Conservation (phyloP, 2,113 vertebrate species). For the Aegithalos caudatus region DNA sequence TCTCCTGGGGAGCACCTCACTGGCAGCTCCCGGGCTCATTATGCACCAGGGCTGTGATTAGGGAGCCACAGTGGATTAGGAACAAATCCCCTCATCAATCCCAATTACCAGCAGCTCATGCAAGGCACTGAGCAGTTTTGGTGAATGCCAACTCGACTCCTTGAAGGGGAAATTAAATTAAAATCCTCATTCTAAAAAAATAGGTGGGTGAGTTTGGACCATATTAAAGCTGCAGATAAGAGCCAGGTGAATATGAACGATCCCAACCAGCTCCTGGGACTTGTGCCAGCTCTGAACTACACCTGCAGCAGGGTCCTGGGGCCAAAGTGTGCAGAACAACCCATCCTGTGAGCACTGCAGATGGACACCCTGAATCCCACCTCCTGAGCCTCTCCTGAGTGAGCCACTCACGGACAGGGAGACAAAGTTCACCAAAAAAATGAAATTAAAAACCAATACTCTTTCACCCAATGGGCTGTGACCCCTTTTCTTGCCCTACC, state of each 20-base stretch:
- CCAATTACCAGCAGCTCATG: not conserved
- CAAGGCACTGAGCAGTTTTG: not conserved
- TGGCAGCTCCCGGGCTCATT: not conserved
- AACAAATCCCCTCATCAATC: not conserved
- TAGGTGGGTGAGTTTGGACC: rapidly evolving
- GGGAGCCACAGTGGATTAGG: not conserved
- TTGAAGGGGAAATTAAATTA: not conserved
- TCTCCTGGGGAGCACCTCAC: not conserved
- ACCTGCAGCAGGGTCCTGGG: not conserved
- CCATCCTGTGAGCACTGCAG: rapidly evolving
- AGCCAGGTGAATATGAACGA: not conserved
- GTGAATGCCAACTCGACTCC: not conserved
- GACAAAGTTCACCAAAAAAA: not conserved
- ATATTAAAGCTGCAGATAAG: rapidly evolving
- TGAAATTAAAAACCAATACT: not conserved
- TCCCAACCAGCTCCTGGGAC: not conserved
- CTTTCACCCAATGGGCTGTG: not conserved
- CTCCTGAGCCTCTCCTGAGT: not conserved
- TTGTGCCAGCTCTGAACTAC: not conserved
- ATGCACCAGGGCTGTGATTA: not conserved
- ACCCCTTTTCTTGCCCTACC: too few species aligned
- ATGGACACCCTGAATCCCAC: not conserved
- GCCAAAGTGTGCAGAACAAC: not conserved
- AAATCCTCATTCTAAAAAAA: not conserved
- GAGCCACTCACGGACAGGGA: rapidly evolving